phyloP scores from a whole-genome alignment of 2,113 vertebrate genomes.

The Ameiurus melas region DNA sequence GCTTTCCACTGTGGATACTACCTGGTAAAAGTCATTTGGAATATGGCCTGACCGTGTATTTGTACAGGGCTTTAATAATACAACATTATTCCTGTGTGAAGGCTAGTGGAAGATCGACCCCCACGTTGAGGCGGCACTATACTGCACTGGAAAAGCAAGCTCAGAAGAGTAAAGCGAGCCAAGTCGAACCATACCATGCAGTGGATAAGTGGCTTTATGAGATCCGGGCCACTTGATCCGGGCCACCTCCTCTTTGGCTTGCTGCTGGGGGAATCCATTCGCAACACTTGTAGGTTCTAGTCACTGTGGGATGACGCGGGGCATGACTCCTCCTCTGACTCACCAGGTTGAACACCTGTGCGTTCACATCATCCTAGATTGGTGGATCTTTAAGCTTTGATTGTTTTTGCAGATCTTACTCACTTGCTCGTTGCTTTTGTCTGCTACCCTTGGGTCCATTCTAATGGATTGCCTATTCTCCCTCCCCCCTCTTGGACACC shows the following conservation, averaged over 20 bases:
- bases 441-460: not conserved
- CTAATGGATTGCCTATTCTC: not conserved
- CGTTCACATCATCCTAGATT: constrained; percentile 1
- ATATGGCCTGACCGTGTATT: too few species aligned
- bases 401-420: constrained; percentile 4
- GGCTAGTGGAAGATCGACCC: too few species aligned
- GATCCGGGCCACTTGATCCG: not conserved
- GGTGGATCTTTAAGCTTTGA: not conserved
- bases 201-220: too few species aligned
- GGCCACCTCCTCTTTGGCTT: not conserved
- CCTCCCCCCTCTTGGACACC: not conserved
- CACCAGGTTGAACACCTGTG: not conserved
- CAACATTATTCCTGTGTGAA: too few species aligned
- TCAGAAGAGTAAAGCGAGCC: too few species aligned
- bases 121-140: too few species aligned
- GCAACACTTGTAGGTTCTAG: not conserved
- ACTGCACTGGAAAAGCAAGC: too few species aligned
- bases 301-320: not conserved
- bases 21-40: too few species aligned
- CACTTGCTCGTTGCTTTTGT: not conserved
- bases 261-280: not conserved
- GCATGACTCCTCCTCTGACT: not conserved
- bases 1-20: too few species aligned
- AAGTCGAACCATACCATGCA: too few species aligned
- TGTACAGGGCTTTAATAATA: too few species aligned